Percentiles rank a stretch among this genome's conserved stretches.
phyloP scores from a whole-genome alignment of 2,113 vertebrate genomes.

The Pollimyrus isidori region DNA sequence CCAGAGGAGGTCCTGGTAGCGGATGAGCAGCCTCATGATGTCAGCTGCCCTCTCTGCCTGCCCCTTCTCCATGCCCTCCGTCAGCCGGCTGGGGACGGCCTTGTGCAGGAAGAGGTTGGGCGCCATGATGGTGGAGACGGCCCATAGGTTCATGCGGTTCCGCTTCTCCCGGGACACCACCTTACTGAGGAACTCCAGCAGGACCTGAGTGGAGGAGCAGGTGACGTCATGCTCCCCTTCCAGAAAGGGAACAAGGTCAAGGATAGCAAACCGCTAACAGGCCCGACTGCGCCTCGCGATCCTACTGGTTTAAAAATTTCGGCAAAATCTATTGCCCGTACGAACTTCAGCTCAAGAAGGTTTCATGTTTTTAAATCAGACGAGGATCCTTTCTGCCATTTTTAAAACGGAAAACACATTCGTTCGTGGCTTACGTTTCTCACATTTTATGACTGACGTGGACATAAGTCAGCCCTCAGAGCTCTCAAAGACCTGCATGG shows the following conservation, averaged over 20 bases:
- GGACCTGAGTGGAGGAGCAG: constrained; percentile 54
- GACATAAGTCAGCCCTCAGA: not conserved
- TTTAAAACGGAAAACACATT: not conserved
- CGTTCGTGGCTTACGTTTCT: not conserved
- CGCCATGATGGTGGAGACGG: constrained; percentile 82
- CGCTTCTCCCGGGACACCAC: constrained; percentile 70
- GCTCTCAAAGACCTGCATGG: not conserved
- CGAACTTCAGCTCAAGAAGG: not conserved
- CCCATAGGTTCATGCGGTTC: constrained; percentile 91
- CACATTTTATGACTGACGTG: not conserved
- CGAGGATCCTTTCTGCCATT: not conserved
- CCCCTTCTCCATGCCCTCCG: constrained; percentile 72
- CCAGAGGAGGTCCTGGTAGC: constrained; percentile 85
- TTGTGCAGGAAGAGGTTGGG: constrained; percentile 86
- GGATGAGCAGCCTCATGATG: constrained; percentile 74
- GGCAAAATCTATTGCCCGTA: not conserved
- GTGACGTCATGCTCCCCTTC: not conserved
- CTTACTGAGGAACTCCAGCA: constrained; percentile 81
- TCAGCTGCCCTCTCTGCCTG: constrained; percentile 73
- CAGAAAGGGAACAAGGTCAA: not conserved
- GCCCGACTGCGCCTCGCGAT: not conserved
- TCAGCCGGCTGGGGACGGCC: constrained; percentile 64
- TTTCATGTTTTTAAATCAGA: not conserved
- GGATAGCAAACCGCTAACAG: not conserved
- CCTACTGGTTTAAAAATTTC: not conserved